These are phyloP conservation scores for Pinna nobilis DNA, from an alignment of 1,140 invertebrate genomes.

Conservation along the genomic window DNA sequence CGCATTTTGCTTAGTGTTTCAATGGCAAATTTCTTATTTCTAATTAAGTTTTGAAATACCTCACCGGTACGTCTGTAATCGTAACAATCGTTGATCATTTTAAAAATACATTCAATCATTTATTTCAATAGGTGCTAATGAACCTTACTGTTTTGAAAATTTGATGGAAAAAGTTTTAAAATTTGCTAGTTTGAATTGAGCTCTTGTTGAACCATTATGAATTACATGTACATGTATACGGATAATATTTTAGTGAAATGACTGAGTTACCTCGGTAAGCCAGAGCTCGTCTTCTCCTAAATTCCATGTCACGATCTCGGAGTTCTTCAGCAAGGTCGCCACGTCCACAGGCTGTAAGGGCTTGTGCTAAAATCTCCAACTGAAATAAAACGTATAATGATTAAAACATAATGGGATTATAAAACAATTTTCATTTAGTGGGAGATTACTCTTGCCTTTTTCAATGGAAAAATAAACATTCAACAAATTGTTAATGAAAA, in stretches of 20 bases:
- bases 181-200: not conserved
- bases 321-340: constrained; percentile 61
- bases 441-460: too few relatives aligned
- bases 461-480: too few relatives aligned
- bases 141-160: not conserved
- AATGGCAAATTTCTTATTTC: not conserved
- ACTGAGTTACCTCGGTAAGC: constrained; percentile 55
- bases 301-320: constrained; percentile 54
- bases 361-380: constrained; percentile 57
- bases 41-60: not conserved
- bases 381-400: too few relatives aligned
- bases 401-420: too few relatives aligned
- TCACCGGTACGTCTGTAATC: too few relatives aligned
- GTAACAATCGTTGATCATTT: too few relatives aligned
- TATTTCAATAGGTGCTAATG: not conserved
- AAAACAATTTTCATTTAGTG: too few relatives aligned
- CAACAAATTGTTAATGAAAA: too few relatives aligned
- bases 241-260: not conserved
- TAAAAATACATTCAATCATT: too few relatives aligned
- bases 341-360: constrained; percentile 50
- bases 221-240: not conserved
- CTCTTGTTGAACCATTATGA: not conserved
- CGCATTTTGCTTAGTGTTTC: not conserved
- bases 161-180: not conserved
- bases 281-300: constrained; percentile 34